A percentile compares a stretch with the other conserved stretches of the same genome.
These are phyloP conservation scores for Sarcophaga rosellei DNA, from an alignment of 2,888 invertebrate genomes.

Conservation along the genomic window DNA sequence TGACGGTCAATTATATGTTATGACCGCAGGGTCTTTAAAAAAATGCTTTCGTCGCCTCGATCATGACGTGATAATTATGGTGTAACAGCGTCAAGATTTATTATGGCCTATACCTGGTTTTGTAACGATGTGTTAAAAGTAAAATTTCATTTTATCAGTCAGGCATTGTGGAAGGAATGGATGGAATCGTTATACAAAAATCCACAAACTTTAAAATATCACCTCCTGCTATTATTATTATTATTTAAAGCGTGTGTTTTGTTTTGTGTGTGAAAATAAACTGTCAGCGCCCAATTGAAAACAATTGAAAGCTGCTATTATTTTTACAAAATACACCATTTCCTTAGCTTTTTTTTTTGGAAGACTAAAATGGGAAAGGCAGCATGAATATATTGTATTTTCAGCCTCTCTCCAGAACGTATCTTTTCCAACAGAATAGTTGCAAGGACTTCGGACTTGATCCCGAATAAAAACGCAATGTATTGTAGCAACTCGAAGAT, in stretches of 20 bases:
- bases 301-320: conserved; percentile 34
- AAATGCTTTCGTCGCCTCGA: conserved; percentile 67
- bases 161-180: conserved; percentile 35
- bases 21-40: conserved; percentile 54
- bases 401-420: too few relatives aligned
- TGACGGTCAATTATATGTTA: conserved; percentile 75
- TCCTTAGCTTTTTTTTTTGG: not conserved
- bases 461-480: too few relatives aligned
- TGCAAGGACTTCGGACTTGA: too few relatives aligned
- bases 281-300: conserved; percentile 31
- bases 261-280: conserved; percentile 37
- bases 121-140: conserved; percentile 80
- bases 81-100: conserved; percentile 78
- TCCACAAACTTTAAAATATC: conserved; percentile 67
- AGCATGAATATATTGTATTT: too few relatives aligned
- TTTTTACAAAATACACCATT: conserved; percentile 40
- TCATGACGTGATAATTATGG: conserved; percentile 78
- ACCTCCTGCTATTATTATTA: conserved; percentile 64
- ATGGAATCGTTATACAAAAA: conserved; percentile 62
- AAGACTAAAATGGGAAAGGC: too few relatives aligned
- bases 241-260: conserved; percentile 30
- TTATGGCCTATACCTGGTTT: conserved; percentile 68
- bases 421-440: too few relatives aligned
- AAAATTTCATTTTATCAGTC: conserved; percentile 74
- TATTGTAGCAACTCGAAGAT: too few relatives aligned